These are phyloP conservation scores for Brienomyrus longianalis DNA, from an alignment of 2,113 vertebrate genomes.

Conservation along the genomic window DNA sequence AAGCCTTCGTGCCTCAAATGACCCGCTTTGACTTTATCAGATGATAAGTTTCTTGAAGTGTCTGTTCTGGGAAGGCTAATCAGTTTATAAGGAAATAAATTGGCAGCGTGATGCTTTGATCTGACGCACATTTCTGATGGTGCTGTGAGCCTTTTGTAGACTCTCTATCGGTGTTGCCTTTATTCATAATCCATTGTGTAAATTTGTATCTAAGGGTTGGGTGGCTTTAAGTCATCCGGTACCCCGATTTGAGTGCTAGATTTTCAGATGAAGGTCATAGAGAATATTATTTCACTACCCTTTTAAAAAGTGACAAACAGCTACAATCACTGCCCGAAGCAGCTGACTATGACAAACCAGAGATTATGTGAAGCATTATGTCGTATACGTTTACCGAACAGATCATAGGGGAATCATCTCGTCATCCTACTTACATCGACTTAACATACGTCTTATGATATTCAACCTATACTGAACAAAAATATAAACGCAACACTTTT, in stretches of 20 bases:
- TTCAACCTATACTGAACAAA: too few relatives aligned
- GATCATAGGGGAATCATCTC: background rate
- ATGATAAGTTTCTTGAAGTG: background rate
- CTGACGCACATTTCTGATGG: background rate
- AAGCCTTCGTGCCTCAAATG: background rate
- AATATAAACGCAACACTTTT: too few relatives aligned
- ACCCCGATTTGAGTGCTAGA: background rate
- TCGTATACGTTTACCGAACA: background rate
- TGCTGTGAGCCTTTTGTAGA: background rate
- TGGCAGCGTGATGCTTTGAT: background rate
- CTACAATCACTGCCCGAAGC: background rate
- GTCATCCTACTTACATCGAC: background rate
- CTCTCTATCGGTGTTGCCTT: background rate
- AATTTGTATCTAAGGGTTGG: background rate
- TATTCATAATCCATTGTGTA: background rate
- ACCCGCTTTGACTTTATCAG: background rate
- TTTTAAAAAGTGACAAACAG: background rate
- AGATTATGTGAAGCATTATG: background rate
- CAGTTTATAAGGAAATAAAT: background rate
- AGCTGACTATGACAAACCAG: background rate
- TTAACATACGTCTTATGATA: background rate
- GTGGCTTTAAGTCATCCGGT: background rate
- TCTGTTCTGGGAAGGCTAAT: background rate
- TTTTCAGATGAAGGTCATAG: background rate
- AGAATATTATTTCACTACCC: background rate